A percentile compares a stretch with the other conserved stretches of the same genome.
Evolutionary conservation across 1,140 invertebrate species (phyloP).

Genomic region (Brachionus plicatilis): DNA sequence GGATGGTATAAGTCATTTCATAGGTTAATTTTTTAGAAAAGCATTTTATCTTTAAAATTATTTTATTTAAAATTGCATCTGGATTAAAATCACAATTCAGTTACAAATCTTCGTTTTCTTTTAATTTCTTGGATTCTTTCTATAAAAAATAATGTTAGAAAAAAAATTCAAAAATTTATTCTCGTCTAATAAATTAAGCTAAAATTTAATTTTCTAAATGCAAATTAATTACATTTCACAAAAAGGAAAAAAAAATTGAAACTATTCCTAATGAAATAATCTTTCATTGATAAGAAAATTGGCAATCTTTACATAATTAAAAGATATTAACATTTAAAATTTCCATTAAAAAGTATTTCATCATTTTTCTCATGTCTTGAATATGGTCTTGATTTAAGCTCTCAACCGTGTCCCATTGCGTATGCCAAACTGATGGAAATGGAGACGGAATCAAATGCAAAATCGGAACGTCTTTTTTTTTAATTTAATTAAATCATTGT

Average conservation of each 20-base stretch:
- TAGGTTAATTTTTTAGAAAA: no score
- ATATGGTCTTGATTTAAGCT: constrained; percentile 74
- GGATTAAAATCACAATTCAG: no score
- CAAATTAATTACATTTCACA: background rate
- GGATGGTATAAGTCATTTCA: no score
- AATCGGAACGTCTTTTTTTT: constrained; percentile 67
- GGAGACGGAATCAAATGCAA: constrained; percentile 81
- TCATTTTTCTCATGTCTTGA: constrained; percentile 64
- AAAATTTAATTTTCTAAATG: background rate
- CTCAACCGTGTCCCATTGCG: constrained; percentile 66
- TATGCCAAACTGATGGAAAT: constrained; percentile 86
- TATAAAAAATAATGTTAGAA: no score
- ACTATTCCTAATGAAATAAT: background rate
- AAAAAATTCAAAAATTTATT: no score
- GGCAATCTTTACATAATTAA: background rate
- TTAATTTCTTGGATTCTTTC: no score
- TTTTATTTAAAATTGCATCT: no score
- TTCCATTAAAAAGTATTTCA: constrained; percentile 37
- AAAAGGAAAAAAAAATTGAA: background rate
- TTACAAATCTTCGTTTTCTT: no score
- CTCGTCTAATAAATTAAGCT: no score
- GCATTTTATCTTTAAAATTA: no score
- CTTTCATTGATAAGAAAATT: background rate
- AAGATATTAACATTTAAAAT: constrained; percentile 15
- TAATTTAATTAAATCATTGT: no score